Base-by-base conservation (phyloP, 2,888 invertebrate species). In the Periphyllus acericola region DNA sequence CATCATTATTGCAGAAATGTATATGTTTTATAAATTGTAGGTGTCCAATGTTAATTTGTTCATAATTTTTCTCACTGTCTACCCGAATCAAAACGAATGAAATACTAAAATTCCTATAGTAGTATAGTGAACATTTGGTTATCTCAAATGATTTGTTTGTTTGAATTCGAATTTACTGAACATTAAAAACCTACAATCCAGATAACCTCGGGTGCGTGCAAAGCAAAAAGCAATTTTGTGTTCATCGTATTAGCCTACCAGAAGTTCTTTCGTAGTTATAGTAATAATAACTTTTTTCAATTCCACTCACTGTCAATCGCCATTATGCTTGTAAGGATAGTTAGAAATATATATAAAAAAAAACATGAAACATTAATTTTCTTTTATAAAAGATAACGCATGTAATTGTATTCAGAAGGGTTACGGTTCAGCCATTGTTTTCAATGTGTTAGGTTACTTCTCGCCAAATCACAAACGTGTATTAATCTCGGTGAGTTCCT, bases 371-470 rank as follows among this genome's bases (percentile, higher is more conserved):
- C 25, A 25, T 36, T 60, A 36, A 40, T 60, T 36, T 36, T 29
- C 29, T 11, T 60, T 36, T 14, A 36, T 40, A 34, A 46, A 32
- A 29, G 60, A 83, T 83, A 75, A 75, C 74, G 55, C 40, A 55
- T 60, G 29, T 40, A 55, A 36, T 83, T 74, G 29, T 29, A 60
- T 60, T 55, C 74, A 74, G 60, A 83, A 60, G 74, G 36, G 60
- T 74, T 83, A 60, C 60, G 32, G 55, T 66, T 25, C 40, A 17
- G 71, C 32, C 81, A 83, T 83, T 83, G 83, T 83, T 74, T 55
- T 2, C 52, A 29, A 82, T 3, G 68, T 72, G 9, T 74, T 84
- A 66, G 60, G 40, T 75, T 60, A 40, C 19, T 83, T 75, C 40
- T 75, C n/a, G 75, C 40, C 6, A 84, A 84, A 84, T 66, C 25